These are phyloP conservation scores for Cyprinodon variegatus DNA, from an alignment of 2,113 vertebrate genomes.

Conservation along the genomic window DNA sequence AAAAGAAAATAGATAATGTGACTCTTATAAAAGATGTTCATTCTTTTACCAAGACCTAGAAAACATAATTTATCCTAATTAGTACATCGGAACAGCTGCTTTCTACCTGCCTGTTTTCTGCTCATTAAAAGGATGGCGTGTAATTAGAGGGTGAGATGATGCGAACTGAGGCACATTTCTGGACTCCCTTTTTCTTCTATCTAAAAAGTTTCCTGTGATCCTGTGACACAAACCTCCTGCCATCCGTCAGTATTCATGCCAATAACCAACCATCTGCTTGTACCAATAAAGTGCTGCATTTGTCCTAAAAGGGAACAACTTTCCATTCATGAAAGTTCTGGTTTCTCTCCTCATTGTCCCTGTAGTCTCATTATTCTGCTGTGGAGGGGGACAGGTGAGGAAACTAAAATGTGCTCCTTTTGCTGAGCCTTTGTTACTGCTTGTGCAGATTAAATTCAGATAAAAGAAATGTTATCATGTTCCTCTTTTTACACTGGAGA, in stretches of 20 bases:
- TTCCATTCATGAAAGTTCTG: constrained; percentile 1
- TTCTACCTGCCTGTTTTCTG: too few species aligned
- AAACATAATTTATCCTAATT: too few species aligned
- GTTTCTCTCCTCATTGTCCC: not conserved
- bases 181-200: not conserved
- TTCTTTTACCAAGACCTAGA: not conserved
- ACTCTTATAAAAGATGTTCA: not conserved
- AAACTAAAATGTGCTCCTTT: not conserved
- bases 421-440: not conserved
- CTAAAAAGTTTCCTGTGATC: not conserved
- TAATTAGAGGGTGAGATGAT: not conserved
- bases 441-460: constrained; percentile 7
- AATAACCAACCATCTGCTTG: not conserved
- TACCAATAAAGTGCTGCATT: not conserved
- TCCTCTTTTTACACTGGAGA: not conserved
- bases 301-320: constrained; percentile 5
- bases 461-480: constrained; percentile 1
- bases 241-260: not conserved
- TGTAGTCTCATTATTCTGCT: not conserved
- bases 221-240: not conserved
- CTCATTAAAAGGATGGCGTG: not conserved
- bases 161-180: not conserved
- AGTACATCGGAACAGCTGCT: too few species aligned
- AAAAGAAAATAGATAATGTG: too few species aligned
- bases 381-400: not conserved